Percentiles rank a stretch among this genome's conserved stretches.
These are phyloP conservation scores for Bedellia somnulentella DNA, from an alignment of 2,888 invertebrate species.

Conservation along the genomic window DNA sequence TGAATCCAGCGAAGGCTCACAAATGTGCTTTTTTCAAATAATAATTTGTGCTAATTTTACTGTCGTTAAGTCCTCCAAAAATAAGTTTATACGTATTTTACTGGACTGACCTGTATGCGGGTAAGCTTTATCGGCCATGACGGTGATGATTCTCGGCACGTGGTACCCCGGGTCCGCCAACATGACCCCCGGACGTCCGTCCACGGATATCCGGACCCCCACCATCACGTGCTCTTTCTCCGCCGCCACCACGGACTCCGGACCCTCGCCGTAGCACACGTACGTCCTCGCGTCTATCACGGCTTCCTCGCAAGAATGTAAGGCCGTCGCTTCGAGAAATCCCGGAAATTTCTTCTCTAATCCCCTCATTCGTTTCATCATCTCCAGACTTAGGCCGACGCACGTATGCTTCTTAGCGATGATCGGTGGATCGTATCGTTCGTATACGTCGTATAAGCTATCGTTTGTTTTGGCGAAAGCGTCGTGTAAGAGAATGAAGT, in stretches of 20 bases:
- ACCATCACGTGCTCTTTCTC: conserved; percentile 90
- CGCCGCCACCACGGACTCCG: conserved; percentile 63
- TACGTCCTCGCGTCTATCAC: conserved; percentile 63
- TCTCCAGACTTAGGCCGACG: conserved; percentile 82
- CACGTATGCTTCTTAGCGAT: conserved; percentile 81
- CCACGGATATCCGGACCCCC: conserved; percentile 72
- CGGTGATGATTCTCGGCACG: conserved; percentile 80
- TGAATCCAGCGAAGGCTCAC: too few species aligned
- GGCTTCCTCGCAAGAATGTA: conserved; percentile 89
- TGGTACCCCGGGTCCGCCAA: conserved; percentile 92
- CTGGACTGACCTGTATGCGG: conserved; percentile 82
- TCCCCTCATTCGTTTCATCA: conserved; percentile 66
- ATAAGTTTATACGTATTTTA: too few species aligned
- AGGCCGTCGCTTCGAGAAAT: conserved; percentile 58
- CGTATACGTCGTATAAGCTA: conserved; percentile 71
- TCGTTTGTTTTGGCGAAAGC: conserved; percentile 61
- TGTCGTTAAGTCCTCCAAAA: too few species aligned
- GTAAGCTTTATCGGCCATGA: conserved; percentile 82
- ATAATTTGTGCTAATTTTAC: too few species aligned
- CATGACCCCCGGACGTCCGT: conserved; percentile 74
- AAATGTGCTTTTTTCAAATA: too few species aligned
- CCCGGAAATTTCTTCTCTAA: conserved; percentile 67
- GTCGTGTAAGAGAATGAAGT: conserved; percentile 73
- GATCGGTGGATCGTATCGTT: conserved; percentile 77
- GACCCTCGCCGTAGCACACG: conserved; percentile 55